phyloP scores from a whole-genome alignment of 37 sponge, comb jelly and placozoan species.

The Beroe forskalii region DNA sequence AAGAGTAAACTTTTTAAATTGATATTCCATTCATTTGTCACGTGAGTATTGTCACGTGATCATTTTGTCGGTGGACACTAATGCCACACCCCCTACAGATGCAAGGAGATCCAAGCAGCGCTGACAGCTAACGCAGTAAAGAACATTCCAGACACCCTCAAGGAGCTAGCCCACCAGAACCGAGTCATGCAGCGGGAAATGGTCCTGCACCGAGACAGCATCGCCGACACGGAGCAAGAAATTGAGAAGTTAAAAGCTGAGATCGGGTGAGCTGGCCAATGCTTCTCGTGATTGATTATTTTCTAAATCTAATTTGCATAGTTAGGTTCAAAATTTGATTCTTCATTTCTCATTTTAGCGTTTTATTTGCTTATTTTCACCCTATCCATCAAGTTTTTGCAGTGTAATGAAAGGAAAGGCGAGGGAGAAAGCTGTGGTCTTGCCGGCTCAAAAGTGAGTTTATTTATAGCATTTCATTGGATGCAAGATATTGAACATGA shows the following conservation, averaged over 20 bases:
- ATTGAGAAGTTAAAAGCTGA: not conserved
- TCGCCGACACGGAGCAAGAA: conserved; percentile 40
- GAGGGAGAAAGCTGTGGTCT: not conserved
- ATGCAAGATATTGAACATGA: no score
- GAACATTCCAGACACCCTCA: conserved; percentile 21
- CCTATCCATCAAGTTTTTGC: no score
- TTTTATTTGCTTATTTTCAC: no score
- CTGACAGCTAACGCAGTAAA: conserved; percentile 34
- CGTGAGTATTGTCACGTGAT: no score
- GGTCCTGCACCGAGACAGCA: conserved; percentile 9
- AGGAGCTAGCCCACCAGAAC: conserved; percentile 43
- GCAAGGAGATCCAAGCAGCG: conserved; percentile 43
- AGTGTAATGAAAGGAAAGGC: not conserved
- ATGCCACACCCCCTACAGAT: not conserved
- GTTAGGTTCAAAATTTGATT: no score
- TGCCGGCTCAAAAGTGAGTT: not conserved
- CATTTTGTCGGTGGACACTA: no score
- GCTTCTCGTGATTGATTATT: no score
- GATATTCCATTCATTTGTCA: no score
- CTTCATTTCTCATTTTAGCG: no score
- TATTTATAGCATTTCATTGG: not conserved
- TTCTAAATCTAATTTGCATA: no score
- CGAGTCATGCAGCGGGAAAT: conserved; percentile 46
- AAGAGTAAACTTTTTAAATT: no score
- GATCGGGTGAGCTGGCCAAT: conserved; percentile 11